Conservation (phyloP, 1,140 invertebrate genomes). For the Akabosia matsudoensis region DNA sequence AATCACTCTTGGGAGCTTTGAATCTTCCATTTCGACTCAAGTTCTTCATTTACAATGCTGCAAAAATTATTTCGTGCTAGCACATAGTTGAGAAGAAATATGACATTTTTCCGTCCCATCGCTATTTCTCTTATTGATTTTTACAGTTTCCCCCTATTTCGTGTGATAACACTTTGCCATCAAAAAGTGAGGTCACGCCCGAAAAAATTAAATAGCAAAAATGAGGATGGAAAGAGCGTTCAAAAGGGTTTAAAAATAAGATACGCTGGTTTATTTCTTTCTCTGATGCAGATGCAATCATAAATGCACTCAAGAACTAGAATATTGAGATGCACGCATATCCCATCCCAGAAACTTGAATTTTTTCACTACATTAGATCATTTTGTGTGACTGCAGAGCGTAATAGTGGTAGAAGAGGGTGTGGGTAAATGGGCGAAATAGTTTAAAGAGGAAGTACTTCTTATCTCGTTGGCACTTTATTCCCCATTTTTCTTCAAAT, state of each 20-base stretch:
- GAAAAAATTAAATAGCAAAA: background rate
- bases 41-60: no score
- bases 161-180: background rate
- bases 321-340: no score
- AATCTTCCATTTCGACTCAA: no score
- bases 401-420: no score
- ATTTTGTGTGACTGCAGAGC: background rate
- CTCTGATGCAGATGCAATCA: no score
- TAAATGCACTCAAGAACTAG: no score
- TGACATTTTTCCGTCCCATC: background rate
- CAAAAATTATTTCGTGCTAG: no score
- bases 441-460: background rate
- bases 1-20: background rate
- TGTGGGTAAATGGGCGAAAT: background rate
- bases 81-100: background rate
- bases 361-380: background rate
- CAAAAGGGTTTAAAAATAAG: no score
- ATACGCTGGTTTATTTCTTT: no score
- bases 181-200: background rate
- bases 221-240: background rate
- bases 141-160: background rate
- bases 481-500: background rate
- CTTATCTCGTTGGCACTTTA: background rate
- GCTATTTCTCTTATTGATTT: background rate
- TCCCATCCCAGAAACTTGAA: background rate